These are phyloP conservation scores for Plecturocebus donacophilus DNA, from an alignment of 2,113 vertebrate genomes.

Conservation along the genomic window DNA sequence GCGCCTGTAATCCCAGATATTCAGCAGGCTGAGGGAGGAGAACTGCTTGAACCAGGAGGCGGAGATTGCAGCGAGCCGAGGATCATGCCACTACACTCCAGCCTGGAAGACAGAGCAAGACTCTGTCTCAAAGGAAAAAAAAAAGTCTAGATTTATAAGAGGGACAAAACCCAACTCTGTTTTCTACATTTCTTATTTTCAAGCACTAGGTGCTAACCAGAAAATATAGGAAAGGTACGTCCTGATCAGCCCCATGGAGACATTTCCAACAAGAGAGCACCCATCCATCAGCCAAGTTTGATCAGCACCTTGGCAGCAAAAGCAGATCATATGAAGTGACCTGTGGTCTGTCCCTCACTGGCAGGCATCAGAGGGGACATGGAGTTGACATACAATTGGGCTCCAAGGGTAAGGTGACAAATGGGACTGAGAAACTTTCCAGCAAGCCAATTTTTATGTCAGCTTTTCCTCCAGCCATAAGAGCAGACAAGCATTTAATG, in stretches of 20 bases:
- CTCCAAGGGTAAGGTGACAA: conserved; percentile 66
- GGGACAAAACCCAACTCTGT: neutral
- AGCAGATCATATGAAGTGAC: conserved; percentile 52
- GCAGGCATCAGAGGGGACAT: conserved; percentile 18
- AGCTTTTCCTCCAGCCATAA: conserved; percentile 43
- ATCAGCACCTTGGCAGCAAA: conserved; percentile 30
- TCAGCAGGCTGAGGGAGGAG: no score
- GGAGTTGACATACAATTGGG: conserved; percentile 46
- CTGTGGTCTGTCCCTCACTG: conserved; percentile 3
- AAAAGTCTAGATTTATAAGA: neutral
- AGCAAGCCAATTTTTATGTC: conserved; percentile 67
- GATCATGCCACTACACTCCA: no score
- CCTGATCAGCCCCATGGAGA: neutral
- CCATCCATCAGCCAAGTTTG: conserved; percentile 51
- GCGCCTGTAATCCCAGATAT: no score
- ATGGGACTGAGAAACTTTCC: conserved; percentile 65
- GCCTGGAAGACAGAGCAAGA: no score
- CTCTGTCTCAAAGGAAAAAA: no score
- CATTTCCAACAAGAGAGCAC: neutral
- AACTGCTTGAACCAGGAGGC: no score
- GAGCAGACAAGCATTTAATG: conserved; percentile 57
- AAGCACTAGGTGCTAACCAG: neutral
- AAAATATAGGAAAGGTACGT: neutral
- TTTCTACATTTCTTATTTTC: neutral
- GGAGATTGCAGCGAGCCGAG: no score